A percentile compares a stretch with the other conserved stretches of the same genome.
Conservation (phyloP, 2,797 vertebrate species). For the Spinus pinus region DNA sequence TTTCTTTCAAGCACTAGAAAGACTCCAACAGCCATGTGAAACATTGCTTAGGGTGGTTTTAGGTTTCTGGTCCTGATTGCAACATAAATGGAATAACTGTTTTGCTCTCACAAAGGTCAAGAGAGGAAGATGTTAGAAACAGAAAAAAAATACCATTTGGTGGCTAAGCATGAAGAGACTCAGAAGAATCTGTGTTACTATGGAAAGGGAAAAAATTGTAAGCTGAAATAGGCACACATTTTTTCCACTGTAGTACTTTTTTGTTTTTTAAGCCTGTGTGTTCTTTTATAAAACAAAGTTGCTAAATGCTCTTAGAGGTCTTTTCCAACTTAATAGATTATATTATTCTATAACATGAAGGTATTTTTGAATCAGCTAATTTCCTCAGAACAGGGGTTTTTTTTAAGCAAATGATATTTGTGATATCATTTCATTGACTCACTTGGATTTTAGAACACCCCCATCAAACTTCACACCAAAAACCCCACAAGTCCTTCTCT, state of each 20-base stretch:
- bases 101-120: not conserved
- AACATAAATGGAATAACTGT: not conserved
- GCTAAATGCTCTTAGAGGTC: not conserved
- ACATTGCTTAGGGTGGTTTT: not conserved
- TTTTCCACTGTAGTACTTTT: not conserved
- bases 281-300: not conserved
- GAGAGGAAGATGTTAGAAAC: not conserved
- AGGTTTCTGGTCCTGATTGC: not conserved
- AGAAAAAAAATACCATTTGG: not conserved
- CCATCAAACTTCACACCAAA: not conserved
- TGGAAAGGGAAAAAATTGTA: not conserved
- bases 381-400: not conserved
- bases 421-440: not conserved
- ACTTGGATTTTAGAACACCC: not conserved
- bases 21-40: not conserved
- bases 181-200: not conserved
- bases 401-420: not conserved
- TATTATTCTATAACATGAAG: not conserved
- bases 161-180: not conserved
- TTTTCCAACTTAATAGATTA: not conserved
- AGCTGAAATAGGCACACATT: not conserved
- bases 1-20: not conserved
- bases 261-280: not conserved
- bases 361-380: not conserved
- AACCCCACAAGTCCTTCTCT: not conserved